These are phyloP conservation scores for Araneus ventricosus DNA, from an alignment of 1,140 invertebrate genomes.

Conservation along the genomic window DNA sequence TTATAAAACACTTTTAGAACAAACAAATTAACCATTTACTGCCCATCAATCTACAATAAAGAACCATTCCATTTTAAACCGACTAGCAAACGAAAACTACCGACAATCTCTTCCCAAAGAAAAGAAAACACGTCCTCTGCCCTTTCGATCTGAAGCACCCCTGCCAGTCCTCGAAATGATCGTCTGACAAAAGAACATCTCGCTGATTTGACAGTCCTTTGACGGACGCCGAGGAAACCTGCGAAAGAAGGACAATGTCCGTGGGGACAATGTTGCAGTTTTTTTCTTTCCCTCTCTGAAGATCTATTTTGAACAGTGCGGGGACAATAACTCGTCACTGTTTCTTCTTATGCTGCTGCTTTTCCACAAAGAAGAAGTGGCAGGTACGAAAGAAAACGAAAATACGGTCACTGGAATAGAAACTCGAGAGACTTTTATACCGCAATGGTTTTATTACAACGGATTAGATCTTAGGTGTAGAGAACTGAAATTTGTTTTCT, in stretches of 20 bases:
- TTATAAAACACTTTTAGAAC: no score
- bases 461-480: background rate
- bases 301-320: conserved; percentile 30
- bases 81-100: background rate
- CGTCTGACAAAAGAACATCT: conserved; percentile 23
- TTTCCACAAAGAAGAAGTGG: background rate
- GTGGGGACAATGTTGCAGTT: background rate
- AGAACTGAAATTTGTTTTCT: background rate
- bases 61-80: background rate
- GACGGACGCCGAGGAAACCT: conserved; percentile 16
- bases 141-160: background rate
- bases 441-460: background rate
- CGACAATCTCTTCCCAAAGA: background rate
- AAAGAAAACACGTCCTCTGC: conserved; percentile 8
- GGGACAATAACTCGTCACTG: conserved; percentile 25
- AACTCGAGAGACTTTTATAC: background rate
- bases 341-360: background rate
- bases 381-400: background rate
- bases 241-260: conserved; percentile 17
- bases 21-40: no score
- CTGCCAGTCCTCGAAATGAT: background rate
- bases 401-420: background rate
- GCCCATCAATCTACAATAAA: no score
- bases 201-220: conserved; percentile 29
- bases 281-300: background rate